These are phyloP conservation scores for Gonocerus acuteangulatus DNA, from an alignment of 2,888 invertebrate genomes.

Conservation along the genomic window DNA sequence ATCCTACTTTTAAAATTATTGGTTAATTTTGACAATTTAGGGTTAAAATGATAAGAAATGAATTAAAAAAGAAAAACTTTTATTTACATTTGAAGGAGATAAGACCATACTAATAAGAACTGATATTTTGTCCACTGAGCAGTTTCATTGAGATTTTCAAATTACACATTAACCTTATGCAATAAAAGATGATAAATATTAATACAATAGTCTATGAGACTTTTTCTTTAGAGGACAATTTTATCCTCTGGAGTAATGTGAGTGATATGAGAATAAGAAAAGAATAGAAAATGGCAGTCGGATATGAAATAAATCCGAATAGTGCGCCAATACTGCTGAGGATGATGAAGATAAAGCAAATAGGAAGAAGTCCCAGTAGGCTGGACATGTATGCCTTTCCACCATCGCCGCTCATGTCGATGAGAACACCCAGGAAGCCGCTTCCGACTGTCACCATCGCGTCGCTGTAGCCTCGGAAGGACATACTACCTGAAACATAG, in stretches of 20 bases:
- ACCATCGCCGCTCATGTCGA: constrained; percentile 16
- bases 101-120: too few relatives aligned
- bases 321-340: constrained; percentile 20
- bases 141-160: too few relatives aligned
- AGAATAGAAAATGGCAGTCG: constrained; percentile 19
- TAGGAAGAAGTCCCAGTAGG: constrained; percentile 24
- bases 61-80: too few relatives aligned
- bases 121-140: too few relatives aligned
- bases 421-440: constrained; percentile 27
- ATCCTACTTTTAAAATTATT: too few relatives aligned
- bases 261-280: constrained; percentile 4
- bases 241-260: constrained; percentile 15
- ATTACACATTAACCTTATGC: too few relatives aligned
- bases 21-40: too few relatives aligned
- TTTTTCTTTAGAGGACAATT: too few relatives aligned
- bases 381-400: constrained; percentile 8
- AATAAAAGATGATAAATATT: too few relatives aligned
- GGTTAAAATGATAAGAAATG: too few relatives aligned
- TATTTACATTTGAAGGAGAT: too few relatives aligned
- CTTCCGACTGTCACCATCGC: constrained; percentile 26
- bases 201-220: too few relatives aligned
- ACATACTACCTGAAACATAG: constrained; percentile 14
- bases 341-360: constrained; percentile 24
- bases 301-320: constrained; percentile 13
- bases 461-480: constrained; percentile 16